These are phyloP conservation scores for Rhaphigaster nebulosa DNA, from an alignment of 2,888 invertebrate genomes.

Conservation along the genomic window DNA sequence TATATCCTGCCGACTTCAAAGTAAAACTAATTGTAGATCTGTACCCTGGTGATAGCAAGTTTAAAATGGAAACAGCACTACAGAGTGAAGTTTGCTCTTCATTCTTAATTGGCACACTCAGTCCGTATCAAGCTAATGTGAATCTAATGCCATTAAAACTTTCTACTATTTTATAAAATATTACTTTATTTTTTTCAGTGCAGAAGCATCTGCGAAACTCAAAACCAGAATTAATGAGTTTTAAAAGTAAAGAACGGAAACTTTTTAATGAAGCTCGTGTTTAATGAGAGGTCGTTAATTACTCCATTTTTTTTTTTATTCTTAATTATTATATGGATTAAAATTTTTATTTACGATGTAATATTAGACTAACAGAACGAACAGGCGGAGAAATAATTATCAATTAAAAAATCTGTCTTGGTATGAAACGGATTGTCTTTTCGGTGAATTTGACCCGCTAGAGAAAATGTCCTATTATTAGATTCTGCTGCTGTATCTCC, in stretches of 20 bases:
- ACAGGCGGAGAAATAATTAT: background rate
- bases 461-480: too few species aligned
- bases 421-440: too few species aligned
- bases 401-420: background rate
- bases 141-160: background rate
- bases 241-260: slow-evolving; percentile 19
- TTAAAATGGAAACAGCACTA: background rate
- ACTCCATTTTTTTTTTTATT: background rate
- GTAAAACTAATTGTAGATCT: background rate
- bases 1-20: background rate
- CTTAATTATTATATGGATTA: background rate
- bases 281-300: slow-evolving; percentile 4
- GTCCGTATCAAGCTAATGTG: background rate
- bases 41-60: background rate
- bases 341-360: background rate
- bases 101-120: background rate
- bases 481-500: too few species aligned
- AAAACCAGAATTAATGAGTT: slow-evolving; percentile 30
- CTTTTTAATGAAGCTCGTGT: slow-evolving; percentile 21
- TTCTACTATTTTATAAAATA: background rate
- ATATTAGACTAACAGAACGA: background rate
- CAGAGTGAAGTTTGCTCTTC: background rate
- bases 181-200: background rate
- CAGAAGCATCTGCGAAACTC: background rate
- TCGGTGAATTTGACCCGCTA: too few species aligned